phyloP scores from a whole-genome alignment of 2,113 vertebrate species.

The Lophura nycthemera region DNA sequence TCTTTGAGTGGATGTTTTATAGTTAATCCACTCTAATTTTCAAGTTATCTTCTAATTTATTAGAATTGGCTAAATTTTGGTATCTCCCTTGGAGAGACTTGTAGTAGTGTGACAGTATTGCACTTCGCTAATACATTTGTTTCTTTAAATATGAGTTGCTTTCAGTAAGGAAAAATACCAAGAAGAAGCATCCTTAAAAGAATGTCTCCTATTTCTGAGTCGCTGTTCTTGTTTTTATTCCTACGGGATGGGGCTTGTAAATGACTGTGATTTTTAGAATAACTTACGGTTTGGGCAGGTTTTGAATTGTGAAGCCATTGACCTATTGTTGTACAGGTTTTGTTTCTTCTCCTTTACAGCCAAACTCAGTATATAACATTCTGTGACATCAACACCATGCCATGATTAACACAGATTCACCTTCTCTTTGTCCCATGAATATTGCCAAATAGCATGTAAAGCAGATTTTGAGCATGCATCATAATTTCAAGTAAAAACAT shows the following conservation, averaged over 20 bases:
- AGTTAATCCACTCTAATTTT: slow-evolving; percentile 20
- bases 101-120: neutral
- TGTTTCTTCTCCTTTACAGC: neutral
- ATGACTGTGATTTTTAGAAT: neutral
- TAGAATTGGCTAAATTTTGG: slow-evolving; percentile 31
- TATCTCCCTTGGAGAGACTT: slow-evolving; percentile 32
- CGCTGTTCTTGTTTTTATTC: neutral
- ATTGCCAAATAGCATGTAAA: neutral
- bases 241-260: neutral
- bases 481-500: neutral
- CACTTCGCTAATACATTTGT: neutral
- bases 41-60: slow-evolving; percentile 35
- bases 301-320: neutral
- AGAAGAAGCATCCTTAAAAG: neutral
- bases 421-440: neutral
- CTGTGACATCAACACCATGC: accelerated
- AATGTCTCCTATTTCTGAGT: neutral
- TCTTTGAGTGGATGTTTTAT: neutral
- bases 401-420: neutral
- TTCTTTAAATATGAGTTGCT: slow-evolving; percentile 2
- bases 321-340: accelerated
- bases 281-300: neutral
- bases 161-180: neutral
- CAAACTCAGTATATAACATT: neutral
- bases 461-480: neutral